phyloP scores from a whole-genome alignment of 2,888 invertebrate genomes.

The Rapana venosa region DNA sequence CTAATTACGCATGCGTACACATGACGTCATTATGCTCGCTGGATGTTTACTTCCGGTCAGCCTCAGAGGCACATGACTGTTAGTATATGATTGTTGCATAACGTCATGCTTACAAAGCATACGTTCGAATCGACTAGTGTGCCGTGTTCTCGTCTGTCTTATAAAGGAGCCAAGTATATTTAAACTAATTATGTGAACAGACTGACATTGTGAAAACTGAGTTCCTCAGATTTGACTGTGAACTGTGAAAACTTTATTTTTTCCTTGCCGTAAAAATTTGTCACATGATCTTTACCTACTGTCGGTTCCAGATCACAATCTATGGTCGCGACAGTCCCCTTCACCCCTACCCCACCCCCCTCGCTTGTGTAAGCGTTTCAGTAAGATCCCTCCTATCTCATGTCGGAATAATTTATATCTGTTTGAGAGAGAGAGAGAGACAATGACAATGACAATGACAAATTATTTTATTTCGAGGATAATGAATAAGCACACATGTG shows the following conservation, averaged over 20 bases:
- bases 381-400: too few species aligned
- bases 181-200: not conserved
- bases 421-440: too few species aligned
- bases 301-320: too few species aligned
- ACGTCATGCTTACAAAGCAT: not conserved
- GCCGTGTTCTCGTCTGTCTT: not conserved
- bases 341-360: too few species aligned
- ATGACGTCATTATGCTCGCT: conserved; percentile 39
- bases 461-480: too few species aligned
- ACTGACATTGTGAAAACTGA: not conserved
- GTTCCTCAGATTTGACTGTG: not conserved
- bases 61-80: conserved; percentile 23
- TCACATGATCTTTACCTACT: too few species aligned
- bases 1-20: conserved; percentile 44
- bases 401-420: too few species aligned
- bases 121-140: not conserved
- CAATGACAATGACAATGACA: too few species aligned
- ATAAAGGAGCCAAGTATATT: not conserved
- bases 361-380: too few species aligned
- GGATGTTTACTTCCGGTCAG: conserved; percentile 39
- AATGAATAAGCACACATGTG: too few species aligned
- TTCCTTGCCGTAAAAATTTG: not conserved
- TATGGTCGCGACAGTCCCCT: too few species aligned
- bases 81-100: not conserved
- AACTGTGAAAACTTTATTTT: not conserved